phyloP scores from a whole-genome alignment of 1,140 invertebrate species.

The Hypothenemus hampei region DNA sequence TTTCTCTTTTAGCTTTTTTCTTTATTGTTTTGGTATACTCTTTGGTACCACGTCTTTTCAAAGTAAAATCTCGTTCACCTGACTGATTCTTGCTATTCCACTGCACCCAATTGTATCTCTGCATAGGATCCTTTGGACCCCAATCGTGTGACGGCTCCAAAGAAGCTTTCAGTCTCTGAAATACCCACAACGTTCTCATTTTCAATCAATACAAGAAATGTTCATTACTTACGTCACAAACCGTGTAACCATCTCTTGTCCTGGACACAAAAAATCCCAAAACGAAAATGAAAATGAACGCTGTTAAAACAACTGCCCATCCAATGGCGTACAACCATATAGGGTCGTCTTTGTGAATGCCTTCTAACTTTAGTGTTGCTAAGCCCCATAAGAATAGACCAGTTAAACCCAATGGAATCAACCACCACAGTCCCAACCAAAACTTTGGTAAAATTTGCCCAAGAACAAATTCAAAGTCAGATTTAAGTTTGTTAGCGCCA shows the following conservation, averaged over 20 bases:
- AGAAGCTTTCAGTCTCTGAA: conserved; percentile 54
- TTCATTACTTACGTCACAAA: conserved; percentile 42
- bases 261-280: conserved; percentile 43
- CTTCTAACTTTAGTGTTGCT: conserved; percentile 34
- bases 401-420: conserved; percentile 46
- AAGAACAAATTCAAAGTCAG: conserved; percentile 53
- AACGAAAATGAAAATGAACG: conserved; percentile 45
- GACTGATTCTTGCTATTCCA: conserved; percentile 44
- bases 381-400: conserved; percentile 46
- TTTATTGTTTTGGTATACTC: conserved; percentile 58
- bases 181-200: not conserved
- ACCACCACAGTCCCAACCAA: conserved; percentile 49
- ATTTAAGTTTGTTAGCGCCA: conserved; percentile 47
- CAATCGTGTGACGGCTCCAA: conserved; percentile 56
- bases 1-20: conserved; percentile 34
- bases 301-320: conserved; percentile 45
- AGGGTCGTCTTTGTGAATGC: conserved; percentile 37
- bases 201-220: not conserved
- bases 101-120: conserved; percentile 56
- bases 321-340: conserved; percentile 46
- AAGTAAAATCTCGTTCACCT: conserved; percentile 54
- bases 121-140: conserved; percentile 58
- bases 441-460: conserved; percentile 47
- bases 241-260: conserved; percentile 41
- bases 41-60: conserved; percentile 54